Percentiles rank a stretch among this genome's conserved stretches.
Evolutionary conservation across 2,888 invertebrate species (phyloP).

Genomic region (Catocala nupta): DNA sequence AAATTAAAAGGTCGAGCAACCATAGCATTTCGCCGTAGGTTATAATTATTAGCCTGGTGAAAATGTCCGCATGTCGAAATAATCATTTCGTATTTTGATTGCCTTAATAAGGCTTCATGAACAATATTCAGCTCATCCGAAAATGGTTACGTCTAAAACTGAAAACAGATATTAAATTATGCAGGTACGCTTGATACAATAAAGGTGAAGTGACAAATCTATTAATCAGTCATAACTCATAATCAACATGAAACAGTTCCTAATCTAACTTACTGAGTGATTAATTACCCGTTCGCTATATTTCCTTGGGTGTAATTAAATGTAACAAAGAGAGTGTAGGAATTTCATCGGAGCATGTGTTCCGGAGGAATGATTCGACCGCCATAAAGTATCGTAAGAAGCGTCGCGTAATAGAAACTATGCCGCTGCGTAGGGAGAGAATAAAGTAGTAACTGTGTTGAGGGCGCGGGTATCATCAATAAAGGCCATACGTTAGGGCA

Average conservation of each 20-base stretch:
- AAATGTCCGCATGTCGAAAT: slow-evolving; percentile 1
- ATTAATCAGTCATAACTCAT: slow-evolving; percentile 51
- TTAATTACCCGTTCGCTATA: slow-evolving; percentile 44
- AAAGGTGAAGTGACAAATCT: slow-evolving; percentile 34
- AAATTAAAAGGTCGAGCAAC: too few relatives aligned
- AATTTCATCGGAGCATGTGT: slow-evolving; percentile 46
- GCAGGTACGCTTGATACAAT: slow-evolving; percentile 23
- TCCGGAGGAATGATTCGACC: slow-evolving; percentile 57
- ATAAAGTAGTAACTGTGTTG: slow-evolving; percentile 71
- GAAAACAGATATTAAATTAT: slow-evolving; percentile 30
- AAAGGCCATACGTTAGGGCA: slow-evolving; percentile 81
- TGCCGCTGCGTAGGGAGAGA: slow-evolving; percentile 69
- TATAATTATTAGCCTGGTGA: too few relatives aligned
- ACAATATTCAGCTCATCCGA: not conserved
- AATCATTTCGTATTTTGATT: slow-evolving; percentile 4
- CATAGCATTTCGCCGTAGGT: too few relatives aligned
- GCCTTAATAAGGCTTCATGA: too few relatives aligned
- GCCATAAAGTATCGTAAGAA: slow-evolving; percentile 76
- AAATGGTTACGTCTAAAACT: slow-evolving; percentile 16
- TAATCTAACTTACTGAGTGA: slow-evolving; percentile 45
- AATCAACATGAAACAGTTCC: slow-evolving; percentile 47
- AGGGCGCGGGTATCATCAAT: slow-evolving; percentile 79
- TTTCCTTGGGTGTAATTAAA: slow-evolving; percentile 45
- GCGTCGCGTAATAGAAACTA: slow-evolving; percentile 76
- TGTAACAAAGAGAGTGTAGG: slow-evolving; percentile 42